Percentiles rank a stretch among this genome's conserved stretches.
Evolutionary conservation across 2,113 vertebrate species (phyloP).

Genomic region (Nesoenas mayeri): DNA sequence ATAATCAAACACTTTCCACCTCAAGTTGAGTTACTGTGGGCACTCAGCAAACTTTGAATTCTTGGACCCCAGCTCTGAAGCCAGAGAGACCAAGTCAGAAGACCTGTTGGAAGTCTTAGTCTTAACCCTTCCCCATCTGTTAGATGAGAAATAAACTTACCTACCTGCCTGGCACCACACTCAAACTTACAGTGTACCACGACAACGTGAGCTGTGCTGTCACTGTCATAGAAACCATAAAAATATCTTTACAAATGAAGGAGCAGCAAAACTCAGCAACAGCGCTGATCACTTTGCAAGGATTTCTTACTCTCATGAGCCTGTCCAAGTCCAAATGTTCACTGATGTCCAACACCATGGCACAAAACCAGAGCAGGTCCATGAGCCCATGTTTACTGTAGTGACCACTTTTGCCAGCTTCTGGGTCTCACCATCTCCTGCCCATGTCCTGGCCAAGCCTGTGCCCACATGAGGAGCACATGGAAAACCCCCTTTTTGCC

Average conservation of each 20-base stretch:
- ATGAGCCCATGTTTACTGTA: background rate
- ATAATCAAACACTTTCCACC: fast-evolving
- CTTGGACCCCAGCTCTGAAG: background rate
- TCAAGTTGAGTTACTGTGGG: background rate
- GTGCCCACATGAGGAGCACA: fast-evolving
- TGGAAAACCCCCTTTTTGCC: background rate
- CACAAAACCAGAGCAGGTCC: background rate
- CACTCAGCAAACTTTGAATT: background rate
- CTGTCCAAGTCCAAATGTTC: background rate
- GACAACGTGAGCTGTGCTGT: background rate
- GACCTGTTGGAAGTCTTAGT: background rate
- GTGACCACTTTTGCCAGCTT: background rate
- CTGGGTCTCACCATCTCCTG: background rate
- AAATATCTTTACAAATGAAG: background rate
- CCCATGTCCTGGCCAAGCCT: background rate
- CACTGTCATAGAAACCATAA: background rate
- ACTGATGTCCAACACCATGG: background rate
- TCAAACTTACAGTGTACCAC: fast-evolving
- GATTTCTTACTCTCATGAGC: background rate
- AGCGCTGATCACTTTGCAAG: background rate
- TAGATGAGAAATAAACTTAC: background rate
- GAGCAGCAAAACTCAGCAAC: background rate
- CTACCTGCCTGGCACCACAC: background rate
- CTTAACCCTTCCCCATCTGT: background rate
- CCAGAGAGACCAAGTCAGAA: background rate